Evolutionary conservation across 2,797 vertebrate genomes (phyloP).

Genomic region (Dendrocincla tyrannina): DNA sequence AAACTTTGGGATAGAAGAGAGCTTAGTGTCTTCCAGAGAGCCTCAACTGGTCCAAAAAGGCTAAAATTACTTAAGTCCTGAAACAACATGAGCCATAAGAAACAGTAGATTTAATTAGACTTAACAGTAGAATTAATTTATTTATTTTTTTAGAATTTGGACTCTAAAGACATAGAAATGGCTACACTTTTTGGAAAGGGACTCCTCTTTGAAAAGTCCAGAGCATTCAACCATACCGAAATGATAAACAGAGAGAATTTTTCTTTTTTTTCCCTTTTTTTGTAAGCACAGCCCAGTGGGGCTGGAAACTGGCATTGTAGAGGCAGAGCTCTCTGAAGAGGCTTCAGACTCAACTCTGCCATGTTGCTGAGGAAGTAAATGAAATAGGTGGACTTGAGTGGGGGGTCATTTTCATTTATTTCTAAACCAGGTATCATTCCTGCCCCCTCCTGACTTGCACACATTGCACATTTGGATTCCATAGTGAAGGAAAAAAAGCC

Average conservation of each 20-base stretch:
- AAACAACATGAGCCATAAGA: not conserved
- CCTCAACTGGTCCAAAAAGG: not conserved
- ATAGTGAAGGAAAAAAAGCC: not conserved
- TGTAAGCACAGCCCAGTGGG: not conserved
- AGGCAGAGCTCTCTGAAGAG: not conserved
- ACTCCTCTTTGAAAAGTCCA: not conserved
- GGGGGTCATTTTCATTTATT: not conserved
- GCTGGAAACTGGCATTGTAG: not conserved
- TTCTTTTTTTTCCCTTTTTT: not conserved
- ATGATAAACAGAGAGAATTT: not conserved
- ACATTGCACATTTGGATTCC: not conserved
- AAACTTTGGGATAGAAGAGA: not conserved
- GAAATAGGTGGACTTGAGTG: not conserved
- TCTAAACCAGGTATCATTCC: not conserved
- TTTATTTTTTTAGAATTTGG: not conserved
- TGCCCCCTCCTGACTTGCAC: not conserved
- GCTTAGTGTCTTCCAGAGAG: not conserved
- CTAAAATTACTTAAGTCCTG: not conserved
- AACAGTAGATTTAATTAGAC: not conserved
- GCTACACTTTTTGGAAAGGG: not conserved
- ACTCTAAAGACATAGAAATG: not conserved
- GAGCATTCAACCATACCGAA: not conserved
- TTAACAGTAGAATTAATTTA: too few species aligned
- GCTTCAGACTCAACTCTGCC: not conserved
- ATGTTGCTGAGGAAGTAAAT: not conserved